A percentile compares a stretch with the other conserved stretches of the same genome.
These are phyloP conservation scores for Andrena haemorrhoa DNA, from an alignment of 2,888 invertebrate genomes.

Conservation along the genomic window DNA sequence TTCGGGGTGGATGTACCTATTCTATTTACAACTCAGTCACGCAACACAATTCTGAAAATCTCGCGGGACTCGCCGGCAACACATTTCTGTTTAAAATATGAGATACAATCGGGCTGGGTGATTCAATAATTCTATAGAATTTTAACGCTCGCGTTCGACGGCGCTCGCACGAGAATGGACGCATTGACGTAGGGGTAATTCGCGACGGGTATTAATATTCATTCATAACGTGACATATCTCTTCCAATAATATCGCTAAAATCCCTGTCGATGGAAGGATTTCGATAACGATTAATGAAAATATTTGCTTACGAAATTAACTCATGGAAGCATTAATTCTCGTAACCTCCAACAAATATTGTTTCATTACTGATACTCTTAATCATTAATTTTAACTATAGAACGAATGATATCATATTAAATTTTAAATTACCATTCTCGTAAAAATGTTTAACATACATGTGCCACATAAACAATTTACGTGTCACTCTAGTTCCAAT, in stretches of 20 bases:
- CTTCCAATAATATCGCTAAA: background rate
- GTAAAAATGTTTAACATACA: background rate
- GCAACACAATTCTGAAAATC: background rate
- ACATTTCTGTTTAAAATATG: background rate
- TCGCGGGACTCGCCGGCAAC: background rate
- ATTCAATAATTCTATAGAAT: background rate
- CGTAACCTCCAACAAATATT: background rate
- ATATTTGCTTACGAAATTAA: background rate
- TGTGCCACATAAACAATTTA: no score
- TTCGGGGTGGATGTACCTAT: background rate
- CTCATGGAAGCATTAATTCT: no score
- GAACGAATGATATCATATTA: background rate
- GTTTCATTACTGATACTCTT: background rate
- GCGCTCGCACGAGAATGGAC: no score
- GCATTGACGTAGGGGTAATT: background rate
- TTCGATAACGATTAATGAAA: background rate
- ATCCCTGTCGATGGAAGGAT: background rate
- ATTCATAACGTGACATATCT: background rate
- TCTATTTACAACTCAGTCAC: slow-evolving; percentile 31
- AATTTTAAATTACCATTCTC: background rate
- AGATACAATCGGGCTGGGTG: background rate
- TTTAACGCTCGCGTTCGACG: background rate
- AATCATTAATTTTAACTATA: background rate
- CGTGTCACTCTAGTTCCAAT: no score
- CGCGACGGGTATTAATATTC: background rate